phyloP scores from a whole-genome alignment of 2,888 invertebrate species.

The Synergus itoensis region DNA sequence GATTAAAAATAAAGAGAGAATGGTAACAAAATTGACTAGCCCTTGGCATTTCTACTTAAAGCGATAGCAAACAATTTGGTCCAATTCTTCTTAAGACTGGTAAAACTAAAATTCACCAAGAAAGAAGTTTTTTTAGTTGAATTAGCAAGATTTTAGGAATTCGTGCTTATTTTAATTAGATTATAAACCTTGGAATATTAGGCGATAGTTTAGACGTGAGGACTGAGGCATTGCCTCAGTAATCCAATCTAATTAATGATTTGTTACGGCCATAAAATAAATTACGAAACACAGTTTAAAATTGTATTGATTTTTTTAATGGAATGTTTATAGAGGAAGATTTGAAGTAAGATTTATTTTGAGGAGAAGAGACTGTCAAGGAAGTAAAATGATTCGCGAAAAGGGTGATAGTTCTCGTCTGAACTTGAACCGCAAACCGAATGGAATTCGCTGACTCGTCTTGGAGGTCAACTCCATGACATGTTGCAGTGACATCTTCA shows the following conservation, averaged over 20 bases:
- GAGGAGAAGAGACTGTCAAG: conserved; percentile 46
- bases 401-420: conserved; percentile 45
- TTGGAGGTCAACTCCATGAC: conserved; percentile 61
- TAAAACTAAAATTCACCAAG: too few relatives aligned
- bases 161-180: too few relatives aligned
- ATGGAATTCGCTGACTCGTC: conserved; percentile 72
- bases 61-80: not conserved
- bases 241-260: too few relatives aligned
- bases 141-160: too few relatives aligned
- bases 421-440: conserved; percentile 40
- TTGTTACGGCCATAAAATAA: not conserved
- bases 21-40: conserved; percentile 22
- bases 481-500: conserved; percentile 69
- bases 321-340: not conserved
- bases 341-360: not conserved
- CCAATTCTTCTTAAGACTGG: too few relatives aligned
- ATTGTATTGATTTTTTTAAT: too few relatives aligned
- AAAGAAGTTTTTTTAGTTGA: too few relatives aligned
- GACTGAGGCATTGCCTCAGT: too few relatives aligned
- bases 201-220: too few relatives aligned
- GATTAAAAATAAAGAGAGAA: conserved; percentile 45
- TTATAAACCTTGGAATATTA: too few relatives aligned
- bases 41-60: not conserved
- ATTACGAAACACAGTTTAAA: not conserved
- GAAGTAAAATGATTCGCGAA: conserved; percentile 50